Percentiles rank a stretch among this genome's conserved stretches.
Evolutionary conservation across 2,113 vertebrate genomes (phyloP).

Genomic region (Galeopterus variegatus): DNA sequence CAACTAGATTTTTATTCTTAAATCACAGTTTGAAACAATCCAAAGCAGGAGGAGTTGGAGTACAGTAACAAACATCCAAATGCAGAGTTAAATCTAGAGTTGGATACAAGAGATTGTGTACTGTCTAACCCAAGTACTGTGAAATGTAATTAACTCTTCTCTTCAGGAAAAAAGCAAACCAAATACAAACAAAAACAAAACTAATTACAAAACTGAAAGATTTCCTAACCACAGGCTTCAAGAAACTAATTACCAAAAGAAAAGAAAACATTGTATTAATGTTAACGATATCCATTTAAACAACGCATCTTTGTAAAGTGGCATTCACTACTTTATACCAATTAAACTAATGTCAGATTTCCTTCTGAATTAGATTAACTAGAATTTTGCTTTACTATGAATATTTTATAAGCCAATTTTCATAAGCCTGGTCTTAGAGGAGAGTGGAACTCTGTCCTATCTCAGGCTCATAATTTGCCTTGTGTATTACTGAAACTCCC

Average conservation of each 20-base stretch:
- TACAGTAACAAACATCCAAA: constrained; percentile 52
- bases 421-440: constrained; percentile 47
- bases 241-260: constrained; percentile 76
- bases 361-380: constrained; percentile 71
- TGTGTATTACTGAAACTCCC: constrained; percentile 13
- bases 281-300: constrained; percentile 54
- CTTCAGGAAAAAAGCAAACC: constrained; percentile 51
- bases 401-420: constrained; percentile 76
- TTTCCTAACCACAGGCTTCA: constrained; percentile 77
- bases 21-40: constrained; percentile 23
- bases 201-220: constrained; percentile 73
- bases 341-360: constrained; percentile 65
- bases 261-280: constrained; percentile 75
- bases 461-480: constrained; percentile 32
- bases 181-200: constrained; percentile 74
- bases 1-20: constrained; percentile 55
- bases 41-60: constrained; percentile 13
- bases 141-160: constrained; percentile 70
- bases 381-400: constrained; percentile 73
- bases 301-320: constrained; percentile 69
- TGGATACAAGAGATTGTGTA: constrained; percentile 14
- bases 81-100: constrained; percentile 59
- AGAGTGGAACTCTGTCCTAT: constrained; percentile 31
- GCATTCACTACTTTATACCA: constrained; percentile 68
- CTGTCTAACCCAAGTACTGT: constrained; percentile 54